phyloP scores from a whole-genome alignment of 2,113 vertebrate species.

The Thalassoma bifasciatum region DNA sequence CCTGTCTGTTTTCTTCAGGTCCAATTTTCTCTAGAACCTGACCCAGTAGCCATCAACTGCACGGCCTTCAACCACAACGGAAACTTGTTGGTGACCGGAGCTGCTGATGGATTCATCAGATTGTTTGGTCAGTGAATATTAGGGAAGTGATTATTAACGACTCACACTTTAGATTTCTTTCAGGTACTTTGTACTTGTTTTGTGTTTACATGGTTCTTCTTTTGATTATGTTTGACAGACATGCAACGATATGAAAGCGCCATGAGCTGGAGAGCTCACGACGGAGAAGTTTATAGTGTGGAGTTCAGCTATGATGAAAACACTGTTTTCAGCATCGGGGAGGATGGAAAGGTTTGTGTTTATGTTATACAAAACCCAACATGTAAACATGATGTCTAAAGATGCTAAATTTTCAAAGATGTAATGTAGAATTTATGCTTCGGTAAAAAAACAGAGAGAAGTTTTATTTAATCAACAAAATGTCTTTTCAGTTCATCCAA shows the following conservation, averaged over 20 bases:
- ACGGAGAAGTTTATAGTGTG: constrained; percentile 95
- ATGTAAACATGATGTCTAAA: no score
- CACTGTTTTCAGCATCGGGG: constrained; percentile 94
- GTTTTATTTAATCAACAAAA: neutral
- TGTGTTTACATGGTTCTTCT: no score
- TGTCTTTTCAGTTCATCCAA: constrained; percentile 90
- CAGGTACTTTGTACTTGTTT: no score
- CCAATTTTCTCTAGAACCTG: constrained; percentile 94
- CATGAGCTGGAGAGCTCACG: constrained; percentile 96
- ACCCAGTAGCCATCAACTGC: constrained; percentile 95
- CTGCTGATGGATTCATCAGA: constrained; percentile 93
- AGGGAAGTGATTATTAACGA: neutral
- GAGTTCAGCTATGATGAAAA: constrained; percentile 99
- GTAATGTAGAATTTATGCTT: no score
- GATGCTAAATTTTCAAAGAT: no score
- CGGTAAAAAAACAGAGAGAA: neutral
- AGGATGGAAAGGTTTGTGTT: constrained; percentile 92
- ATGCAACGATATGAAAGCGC: constrained; percentile 98
- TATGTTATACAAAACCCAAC: neutral
- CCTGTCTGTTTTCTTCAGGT: constrained; percentile 79
- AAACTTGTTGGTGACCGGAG: constrained; percentile 95
- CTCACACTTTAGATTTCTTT: no score
- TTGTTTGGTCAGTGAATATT: constrained; percentile 88
- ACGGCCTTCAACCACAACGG: constrained; percentile 98
- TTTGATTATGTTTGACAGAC: constrained; percentile 75